Conservation (phyloP, 2,888 invertebrate genomes). For the Tenthredo distinguenda region DNA sequence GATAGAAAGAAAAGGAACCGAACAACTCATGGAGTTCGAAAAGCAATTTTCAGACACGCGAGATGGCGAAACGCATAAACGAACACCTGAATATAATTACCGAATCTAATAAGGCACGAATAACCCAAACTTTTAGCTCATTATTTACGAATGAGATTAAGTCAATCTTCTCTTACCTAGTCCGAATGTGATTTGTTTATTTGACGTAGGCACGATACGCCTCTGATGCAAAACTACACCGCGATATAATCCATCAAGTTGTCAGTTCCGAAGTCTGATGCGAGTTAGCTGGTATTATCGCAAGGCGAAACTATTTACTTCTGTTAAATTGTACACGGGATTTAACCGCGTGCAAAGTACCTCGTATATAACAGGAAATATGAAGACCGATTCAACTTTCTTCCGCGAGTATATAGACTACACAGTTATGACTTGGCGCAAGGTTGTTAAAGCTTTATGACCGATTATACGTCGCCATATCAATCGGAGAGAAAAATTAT, state of each 20-base stretch:
- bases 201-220: neutral
- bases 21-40: neutral
- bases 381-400: conserved; percentile 21
- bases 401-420: neutral
- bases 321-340: neutral
- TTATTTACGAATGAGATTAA: neutral
- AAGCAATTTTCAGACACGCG: neutral
- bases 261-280: conserved; percentile 14
- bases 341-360: neutral
- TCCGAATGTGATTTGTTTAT: neutral
- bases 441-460: neutral
- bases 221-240: conserved; percentile 25
- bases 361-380: neutral
- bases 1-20: neutral
- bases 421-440: neutral
- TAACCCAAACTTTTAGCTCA: neutral
- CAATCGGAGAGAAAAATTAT: neutral
- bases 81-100: neutral
- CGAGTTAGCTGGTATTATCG: neutral
- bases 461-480: neutral
- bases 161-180: neutral
- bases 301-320: neutral
- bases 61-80: neutral
- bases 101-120: neutral
- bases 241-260: conserved; percentile 1